Conservation (phyloP, 2,888 invertebrate genomes). For the Oxystoma pomonae region DNA sequence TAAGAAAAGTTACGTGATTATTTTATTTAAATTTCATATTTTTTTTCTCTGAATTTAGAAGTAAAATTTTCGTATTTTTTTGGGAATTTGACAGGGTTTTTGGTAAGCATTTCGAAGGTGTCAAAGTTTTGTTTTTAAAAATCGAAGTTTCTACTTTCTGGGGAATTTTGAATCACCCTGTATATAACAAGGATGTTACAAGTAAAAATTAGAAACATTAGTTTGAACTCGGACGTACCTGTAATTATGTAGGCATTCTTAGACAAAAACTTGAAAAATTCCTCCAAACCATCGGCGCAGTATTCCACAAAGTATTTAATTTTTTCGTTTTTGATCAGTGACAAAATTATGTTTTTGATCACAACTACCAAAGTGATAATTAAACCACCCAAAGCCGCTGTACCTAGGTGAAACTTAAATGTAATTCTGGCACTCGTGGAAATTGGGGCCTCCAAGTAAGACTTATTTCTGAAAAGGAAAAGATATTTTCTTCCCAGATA, state of each 20-base stretch:
- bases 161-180: no score
- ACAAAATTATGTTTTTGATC: conserved; percentile 25
- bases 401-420: conserved; percentile 33
- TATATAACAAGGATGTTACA: no score
- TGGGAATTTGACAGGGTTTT: no score
- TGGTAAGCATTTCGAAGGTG: no score
- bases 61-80: no score
- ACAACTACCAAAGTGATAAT: conserved; percentile 31
- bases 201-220: no score
- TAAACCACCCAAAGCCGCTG: conserved; percentile 32
- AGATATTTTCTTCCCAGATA: conserved; percentile 1
- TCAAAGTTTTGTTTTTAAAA: no score
- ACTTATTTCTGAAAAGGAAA: conserved; percentile 29
- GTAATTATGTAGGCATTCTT: conserved; percentile 37
- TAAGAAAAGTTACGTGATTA: no score
- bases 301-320: conserved; percentile 21
- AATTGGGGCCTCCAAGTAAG: conserved; percentile 29
- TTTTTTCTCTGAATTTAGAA: no score
- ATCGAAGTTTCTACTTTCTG: no score
- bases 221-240: no score
- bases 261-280: conserved; percentile 32
- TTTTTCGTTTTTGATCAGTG: conserved; percentile 23
- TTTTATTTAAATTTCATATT: no score
- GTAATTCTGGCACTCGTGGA: conserved; percentile 22
- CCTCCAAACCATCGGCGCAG: conserved; percentile 23